These are phyloP conservation scores for Cataglyphis cursor DNA, from an alignment of 2,888 invertebrate species.

Conservation along the genomic window DNA sequence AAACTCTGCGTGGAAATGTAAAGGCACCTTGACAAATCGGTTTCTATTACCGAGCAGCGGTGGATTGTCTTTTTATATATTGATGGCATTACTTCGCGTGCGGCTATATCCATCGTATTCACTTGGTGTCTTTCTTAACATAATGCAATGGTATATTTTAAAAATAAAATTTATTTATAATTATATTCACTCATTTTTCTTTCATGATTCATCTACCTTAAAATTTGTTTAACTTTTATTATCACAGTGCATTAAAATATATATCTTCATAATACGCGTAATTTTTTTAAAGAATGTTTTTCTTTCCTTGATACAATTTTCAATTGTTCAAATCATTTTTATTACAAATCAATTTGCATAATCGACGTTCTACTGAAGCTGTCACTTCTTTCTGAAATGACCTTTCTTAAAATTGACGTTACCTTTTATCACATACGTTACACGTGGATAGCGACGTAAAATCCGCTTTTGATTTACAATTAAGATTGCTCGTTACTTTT, in stretches of 20 bases:
- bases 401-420: constrained; percentile 36
- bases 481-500: constrained; percentile 55
- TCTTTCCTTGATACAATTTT: neutral
- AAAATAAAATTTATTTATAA: constrained; percentile 6
- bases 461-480: constrained; percentile 54
- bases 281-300: neutral
- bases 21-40: constrained; percentile 84
- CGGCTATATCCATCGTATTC: constrained; percentile 70
- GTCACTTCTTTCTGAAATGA: constrained; percentile 25
- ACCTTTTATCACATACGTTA: constrained; percentile 1
- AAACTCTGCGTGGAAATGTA: constrained; percentile 83
- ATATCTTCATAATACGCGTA: neutral
- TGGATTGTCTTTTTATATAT: constrained; percentile 79
- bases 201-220: neutral
- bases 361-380: neutral
- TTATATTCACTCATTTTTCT: neutral
- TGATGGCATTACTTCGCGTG: constrained; percentile 82
- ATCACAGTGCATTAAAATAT: neutral
- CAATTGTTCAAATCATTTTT: neutral
- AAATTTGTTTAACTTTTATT: neutral
- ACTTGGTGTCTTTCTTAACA: constrained; percentile 50
- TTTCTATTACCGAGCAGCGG: constrained; percentile 81
- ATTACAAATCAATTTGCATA: neutral
- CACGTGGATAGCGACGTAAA: constrained; percentile 26
- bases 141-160: neutral